Conservation (phyloP, 1,140 invertebrate genomes). For the Panulirus ornatus region DNA sequence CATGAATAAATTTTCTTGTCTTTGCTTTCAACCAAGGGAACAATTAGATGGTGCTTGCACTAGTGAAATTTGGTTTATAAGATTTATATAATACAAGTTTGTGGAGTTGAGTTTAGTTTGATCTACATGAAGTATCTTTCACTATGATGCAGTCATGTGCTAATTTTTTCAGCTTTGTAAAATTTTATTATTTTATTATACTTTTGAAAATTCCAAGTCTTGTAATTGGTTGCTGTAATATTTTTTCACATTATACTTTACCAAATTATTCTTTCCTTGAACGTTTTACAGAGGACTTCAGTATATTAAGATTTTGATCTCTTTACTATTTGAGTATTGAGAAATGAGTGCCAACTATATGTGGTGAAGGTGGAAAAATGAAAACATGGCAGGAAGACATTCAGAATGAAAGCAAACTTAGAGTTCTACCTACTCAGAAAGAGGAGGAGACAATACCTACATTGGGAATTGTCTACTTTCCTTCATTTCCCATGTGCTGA, state of each 20-base stretch:
- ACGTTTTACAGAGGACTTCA: neutral
- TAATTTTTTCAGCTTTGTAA: neutral
- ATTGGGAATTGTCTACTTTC: neutral
- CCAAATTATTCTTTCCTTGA: neutral
- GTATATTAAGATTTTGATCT: neutral
- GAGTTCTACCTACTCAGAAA: neutral
- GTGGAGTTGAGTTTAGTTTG: neutral
- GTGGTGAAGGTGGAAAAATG: neutral
- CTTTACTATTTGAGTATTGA: neutral
- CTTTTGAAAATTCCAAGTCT: neutral
- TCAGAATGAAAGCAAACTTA: neutral
- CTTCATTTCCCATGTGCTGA: neutral
- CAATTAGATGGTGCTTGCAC: neutral
- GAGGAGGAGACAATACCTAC: neutral
- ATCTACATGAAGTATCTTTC: neutral
- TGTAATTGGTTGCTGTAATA: neutral
- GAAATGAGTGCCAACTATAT: neutral
- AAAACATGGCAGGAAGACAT: neutral
- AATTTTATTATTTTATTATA: neutral
- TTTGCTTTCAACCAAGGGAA: neutral
- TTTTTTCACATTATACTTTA: neutral
- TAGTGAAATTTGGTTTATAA: neutral
- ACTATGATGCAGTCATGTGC: neutral
- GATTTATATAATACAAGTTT: neutral
- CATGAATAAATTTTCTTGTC: neutral